Evolutionary conservation across 2,797 vertebrate species (phyloP), one percentile per base, ranked within the genome.

Genomic region (Poeciliopsis presidionis): DNA sequence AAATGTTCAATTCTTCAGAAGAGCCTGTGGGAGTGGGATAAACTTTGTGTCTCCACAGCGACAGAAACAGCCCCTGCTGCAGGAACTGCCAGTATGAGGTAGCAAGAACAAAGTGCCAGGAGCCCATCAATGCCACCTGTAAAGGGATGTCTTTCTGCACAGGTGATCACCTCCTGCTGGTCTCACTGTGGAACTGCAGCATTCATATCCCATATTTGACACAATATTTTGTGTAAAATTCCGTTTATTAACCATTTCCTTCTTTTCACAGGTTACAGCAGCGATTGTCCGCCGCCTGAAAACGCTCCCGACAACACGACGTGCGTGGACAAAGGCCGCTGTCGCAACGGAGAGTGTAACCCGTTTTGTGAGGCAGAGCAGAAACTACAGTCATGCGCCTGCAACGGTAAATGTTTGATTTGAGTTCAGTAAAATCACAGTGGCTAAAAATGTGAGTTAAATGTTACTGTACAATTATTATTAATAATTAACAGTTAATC

Each of bases 61-160:
- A 99, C 85, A 95, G 97, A 89, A 99, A 99, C 95, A 99, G 97
- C 79, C 97, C 97, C 0, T 99, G 98, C 93, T 99, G 98, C 86
- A 96, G 90, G 85, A 89, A 92, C 8, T 99, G 98, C 93, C 94
- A 57, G 83, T 99, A 96, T 82, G 95, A 98, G 90, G 92, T 77
- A 0, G 96, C 94, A 41, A 95, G 95, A 79, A 97, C 93, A 91
- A 95, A 94, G 86, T 99, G 98, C 91, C 98, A 99, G 86, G 98
- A 99, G 92, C 95, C 96, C 76, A 99, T 99, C 81, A 98, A 91
- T 67, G 98, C 98, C 1, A 98, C 97, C 69, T 99, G 98, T 89
- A 99, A 99, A 95, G 97, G 96, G 87, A 95, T 91, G 46, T 98
- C 98, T 1, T 95, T 88, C 41, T 99, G 98, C 93, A 97, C 97